Evolutionary conservation across 2,888 invertebrate genomes (phyloP).

Genomic region (Polydrusus cervinus): DNA sequence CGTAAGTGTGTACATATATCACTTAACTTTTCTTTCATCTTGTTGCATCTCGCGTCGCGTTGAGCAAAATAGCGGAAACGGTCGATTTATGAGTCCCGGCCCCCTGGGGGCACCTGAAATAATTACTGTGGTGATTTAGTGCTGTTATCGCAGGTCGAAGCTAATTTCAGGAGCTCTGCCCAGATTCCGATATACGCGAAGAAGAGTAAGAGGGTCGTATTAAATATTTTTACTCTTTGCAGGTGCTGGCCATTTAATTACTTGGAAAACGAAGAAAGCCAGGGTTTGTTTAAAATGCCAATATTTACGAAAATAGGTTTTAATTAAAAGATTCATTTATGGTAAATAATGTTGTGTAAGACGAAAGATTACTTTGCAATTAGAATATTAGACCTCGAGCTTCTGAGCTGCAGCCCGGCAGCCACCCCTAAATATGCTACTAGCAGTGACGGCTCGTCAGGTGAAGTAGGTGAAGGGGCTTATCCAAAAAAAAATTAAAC

Average conservation of each 20-base stretch:
- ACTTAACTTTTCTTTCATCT: slow-evolving; percentile 32
- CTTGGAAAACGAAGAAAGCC: neutral
- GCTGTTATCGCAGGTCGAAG: slow-evolving; percentile 50
- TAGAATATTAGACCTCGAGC: no score
- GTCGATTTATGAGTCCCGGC: slow-evolving; percentile 59
- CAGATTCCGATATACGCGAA: slow-evolving; percentile 48
- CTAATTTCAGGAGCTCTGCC: slow-evolving; percentile 54
- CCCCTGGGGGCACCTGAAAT: slow-evolving; percentile 59
- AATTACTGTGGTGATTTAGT: slow-evolving; percentile 62
- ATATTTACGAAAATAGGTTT: no score
- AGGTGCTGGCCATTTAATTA: slow-evolving; percentile 34
- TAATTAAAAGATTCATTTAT: neutral
- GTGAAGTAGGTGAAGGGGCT: no score
- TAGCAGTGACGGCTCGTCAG: no score
- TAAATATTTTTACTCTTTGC: slow-evolving; percentile 41
- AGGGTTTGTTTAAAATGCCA: neutral
- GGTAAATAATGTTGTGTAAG: no score
- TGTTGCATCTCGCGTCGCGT: slow-evolving; percentile 36
- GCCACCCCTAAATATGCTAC: no score
- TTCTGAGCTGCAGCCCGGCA: no score
- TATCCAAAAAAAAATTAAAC: no score
- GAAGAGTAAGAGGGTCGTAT: slow-evolving; percentile 29
- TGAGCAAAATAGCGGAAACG: slow-evolving; percentile 59
- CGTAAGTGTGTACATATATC: slow-evolving; percentile 22
- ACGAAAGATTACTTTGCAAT: no score